phyloP scores from a whole-genome alignment of 2,888 invertebrate genomes.

The Germaria angustata region DNA sequence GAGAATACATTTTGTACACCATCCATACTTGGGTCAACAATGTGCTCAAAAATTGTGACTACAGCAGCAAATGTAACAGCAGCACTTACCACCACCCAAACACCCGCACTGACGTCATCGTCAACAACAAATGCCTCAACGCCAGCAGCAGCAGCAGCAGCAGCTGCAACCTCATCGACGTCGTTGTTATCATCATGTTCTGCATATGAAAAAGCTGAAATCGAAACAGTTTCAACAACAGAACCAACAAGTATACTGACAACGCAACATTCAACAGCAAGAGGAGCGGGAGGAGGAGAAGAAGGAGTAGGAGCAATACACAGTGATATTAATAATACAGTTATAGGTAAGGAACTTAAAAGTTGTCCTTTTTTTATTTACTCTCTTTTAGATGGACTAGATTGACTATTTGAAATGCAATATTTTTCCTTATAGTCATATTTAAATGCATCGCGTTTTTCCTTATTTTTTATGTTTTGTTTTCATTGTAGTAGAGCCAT shows the following conservation, averaged over 20 bases:
- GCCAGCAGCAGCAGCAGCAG: conserved; percentile 16
- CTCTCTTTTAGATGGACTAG: conserved; percentile 14
- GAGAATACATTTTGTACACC: conserved; percentile 80
- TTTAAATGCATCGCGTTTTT: neutral
- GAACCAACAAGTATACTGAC: conserved; percentile 66
- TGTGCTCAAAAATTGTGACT: conserved; percentile 79
- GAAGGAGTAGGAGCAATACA: conserved; percentile 43
- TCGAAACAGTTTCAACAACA: conserved; percentile 64
- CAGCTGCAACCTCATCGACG: conserved; percentile 41
- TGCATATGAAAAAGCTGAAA: conserved; percentile 45
- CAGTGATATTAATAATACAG: conserved; percentile 65
- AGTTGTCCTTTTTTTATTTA: conserved; percentile 11
- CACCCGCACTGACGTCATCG: conserved; percentile 70
- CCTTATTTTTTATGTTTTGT: conserved; percentile 6
- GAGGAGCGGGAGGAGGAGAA: conserved; percentile 67
- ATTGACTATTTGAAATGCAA: conserved; percentile 13
- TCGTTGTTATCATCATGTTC: conserved; percentile 28
- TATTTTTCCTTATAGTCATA: conserved; percentile 17
- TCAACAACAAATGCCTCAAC: conserved; percentile 50
- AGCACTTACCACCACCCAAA: conserved; percentile 74
- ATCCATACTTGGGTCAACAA: conserved; percentile 79
- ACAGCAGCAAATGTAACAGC: conserved; percentile 77
- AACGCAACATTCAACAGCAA: conserved; percentile 66
- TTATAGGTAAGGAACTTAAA: conserved; percentile 64
- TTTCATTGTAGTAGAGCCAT: conserved; percentile 62